A percentile compares a stretch with the other conserved stretches of the same genome.
phyloP scores from a whole-genome alignment of 2,113 vertebrate species.

The Rhynchomys soricoides region DNA sequence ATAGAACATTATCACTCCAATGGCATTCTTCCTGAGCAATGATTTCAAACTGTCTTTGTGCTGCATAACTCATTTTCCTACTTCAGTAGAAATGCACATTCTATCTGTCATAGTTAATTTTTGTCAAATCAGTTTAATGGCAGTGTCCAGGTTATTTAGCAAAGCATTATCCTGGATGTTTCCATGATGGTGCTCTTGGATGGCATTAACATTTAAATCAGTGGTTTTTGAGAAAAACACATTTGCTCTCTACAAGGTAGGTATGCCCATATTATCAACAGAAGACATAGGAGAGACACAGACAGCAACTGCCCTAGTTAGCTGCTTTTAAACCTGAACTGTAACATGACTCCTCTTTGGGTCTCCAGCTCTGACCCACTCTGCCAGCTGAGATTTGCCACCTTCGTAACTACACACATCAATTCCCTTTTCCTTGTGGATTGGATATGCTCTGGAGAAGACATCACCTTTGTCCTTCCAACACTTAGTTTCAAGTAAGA shows the following conservation, averaged over 20 bases:
- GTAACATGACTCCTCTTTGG: neutral
- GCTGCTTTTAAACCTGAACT: neutral
- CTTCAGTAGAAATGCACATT: constrained; percentile 19
- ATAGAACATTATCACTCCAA: neutral
- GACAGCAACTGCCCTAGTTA: neutral
- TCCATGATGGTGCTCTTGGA: constrained; percentile 6
- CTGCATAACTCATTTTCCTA: neutral
- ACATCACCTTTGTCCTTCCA: neutral
- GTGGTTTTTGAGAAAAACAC: neutral
- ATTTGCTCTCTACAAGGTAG: neutral
- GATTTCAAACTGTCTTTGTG: constrained; percentile 8
- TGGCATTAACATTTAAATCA: neutral
- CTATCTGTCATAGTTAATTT: neutral
- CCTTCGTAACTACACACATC: neutral
- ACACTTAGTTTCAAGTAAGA: constrained; percentile 11
- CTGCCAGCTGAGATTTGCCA: neutral
- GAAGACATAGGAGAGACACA: neutral
- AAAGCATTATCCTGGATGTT: constrained; percentile 2
- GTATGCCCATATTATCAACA: neutral
- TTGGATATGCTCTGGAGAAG: neutral
- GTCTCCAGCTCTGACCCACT: neutral
- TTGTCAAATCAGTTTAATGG: neutral
- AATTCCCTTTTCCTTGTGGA: constrained; percentile 19
- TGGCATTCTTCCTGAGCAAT: neutral
- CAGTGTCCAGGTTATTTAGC: neutral